Conservation (phyloP, 2,797 vertebrate genomes). For the Schizopygopsis pylzovi region DNA sequence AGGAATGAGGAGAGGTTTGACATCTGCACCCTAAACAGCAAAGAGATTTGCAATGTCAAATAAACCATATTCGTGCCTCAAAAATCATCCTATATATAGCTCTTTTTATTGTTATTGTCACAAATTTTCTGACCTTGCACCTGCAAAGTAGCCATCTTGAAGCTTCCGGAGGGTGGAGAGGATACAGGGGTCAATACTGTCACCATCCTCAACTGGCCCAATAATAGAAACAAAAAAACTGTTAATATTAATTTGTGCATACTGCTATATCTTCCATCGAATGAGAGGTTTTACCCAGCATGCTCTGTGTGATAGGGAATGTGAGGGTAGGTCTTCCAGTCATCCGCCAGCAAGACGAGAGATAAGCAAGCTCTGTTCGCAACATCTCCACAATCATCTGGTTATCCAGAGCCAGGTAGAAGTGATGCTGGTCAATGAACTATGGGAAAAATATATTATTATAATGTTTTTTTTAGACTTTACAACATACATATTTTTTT, state of each 20-base stretch:
- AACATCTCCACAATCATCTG: slow-evolving; percentile 99
- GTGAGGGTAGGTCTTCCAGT: slow-evolving; percentile 93
- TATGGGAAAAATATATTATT: slow-evolving; percentile 59
- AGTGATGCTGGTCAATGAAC: slow-evolving; percentile 98
- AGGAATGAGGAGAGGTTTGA: slow-evolving; percentile 90
- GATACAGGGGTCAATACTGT: slow-evolving; percentile 90
- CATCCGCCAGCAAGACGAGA: slow-evolving; percentile 97
- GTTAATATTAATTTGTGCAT: background rate
- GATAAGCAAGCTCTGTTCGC: slow-evolving; percentile 91
- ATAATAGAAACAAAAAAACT: background rate
- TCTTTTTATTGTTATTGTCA: background rate
- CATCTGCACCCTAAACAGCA: slow-evolving; percentile 86
- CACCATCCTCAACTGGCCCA: slow-evolving; percentile 86
- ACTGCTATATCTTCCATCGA: background rate
- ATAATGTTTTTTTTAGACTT: too few species aligned
- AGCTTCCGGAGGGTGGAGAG: slow-evolving; percentile 92
- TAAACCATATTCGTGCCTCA: background rate
- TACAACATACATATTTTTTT: background rate
- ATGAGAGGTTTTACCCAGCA: slow-evolving; percentile 71
- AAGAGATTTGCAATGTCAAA: slow-evolving; percentile 18
- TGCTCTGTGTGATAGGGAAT: slow-evolving; percentile 89
- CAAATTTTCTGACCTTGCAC: slow-evolving; percentile 84
- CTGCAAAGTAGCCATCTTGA: slow-evolving; percentile 96
- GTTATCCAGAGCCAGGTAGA: slow-evolving; percentile 97
- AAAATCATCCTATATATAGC: background rate